These are phyloP conservation scores for Pyrrhosoma nymphula DNA, from an alignment of 2,888 invertebrate genomes.

Conservation along the genomic window DNA sequence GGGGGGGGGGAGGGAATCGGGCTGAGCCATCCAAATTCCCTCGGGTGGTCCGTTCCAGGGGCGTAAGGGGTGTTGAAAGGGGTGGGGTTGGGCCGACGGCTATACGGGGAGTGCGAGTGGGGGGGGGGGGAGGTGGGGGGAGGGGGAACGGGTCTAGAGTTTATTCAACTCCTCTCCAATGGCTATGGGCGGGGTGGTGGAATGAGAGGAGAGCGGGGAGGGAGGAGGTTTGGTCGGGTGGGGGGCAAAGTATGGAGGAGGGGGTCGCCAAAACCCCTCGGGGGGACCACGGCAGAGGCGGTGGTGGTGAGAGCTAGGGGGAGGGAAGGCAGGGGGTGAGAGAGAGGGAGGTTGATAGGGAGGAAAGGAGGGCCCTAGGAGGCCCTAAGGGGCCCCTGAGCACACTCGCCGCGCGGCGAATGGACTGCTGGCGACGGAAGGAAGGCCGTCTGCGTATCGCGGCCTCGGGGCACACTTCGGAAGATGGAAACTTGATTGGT, in stretches of 20 bases:
- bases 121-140: neutral
- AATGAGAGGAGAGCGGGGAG: neutral
- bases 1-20: too few relatives aligned
- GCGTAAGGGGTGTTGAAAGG: neutral
- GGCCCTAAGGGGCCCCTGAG: constrained; percentile 23
- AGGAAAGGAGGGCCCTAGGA: constrained; percentile 17
- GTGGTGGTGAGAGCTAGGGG: neutral
- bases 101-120: neutral
- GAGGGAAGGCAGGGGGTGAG: neutral
- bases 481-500: constrained; percentile 63
- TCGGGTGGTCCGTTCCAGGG: constrained; percentile 56
- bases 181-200: constrained; percentile 46
- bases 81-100: constrained; percentile 44
- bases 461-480: constrained; percentile 51
- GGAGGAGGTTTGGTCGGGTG: neutral
- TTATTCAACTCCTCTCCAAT: constrained; percentile 59
- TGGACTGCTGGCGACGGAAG: neutral
- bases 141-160: constrained; percentile 62
- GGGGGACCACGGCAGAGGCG: neutral
- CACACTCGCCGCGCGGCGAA: constrained; percentile 35
- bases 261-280: constrained; percentile 55
- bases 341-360: neutral
- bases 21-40: constrained; percentile 51
- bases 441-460: constrained; percentile 65
- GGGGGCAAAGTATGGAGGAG: neutral